Base-by-base conservation (phyloP, 2,888 invertebrate species). In the Xestia ashworthii region DNA sequence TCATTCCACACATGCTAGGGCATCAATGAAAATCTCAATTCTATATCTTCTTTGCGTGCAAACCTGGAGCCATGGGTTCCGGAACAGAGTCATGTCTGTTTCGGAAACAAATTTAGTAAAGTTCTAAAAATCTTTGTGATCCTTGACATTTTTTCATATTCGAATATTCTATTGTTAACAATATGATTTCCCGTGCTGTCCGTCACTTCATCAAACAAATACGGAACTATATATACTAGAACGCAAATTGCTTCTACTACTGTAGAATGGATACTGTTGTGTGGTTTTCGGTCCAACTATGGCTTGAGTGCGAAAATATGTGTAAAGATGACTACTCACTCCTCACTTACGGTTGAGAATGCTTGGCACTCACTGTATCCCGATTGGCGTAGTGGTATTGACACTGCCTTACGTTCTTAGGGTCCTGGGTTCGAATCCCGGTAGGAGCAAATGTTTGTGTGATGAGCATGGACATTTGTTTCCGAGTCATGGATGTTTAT, bases 301-400 rank as follows among this genome's bases (percentile, higher is more conserved):
- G 58, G 58, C 14, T 2, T 32, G 32, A 16, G 12, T 22, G 70
- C 46, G 14, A 69, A 69, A 53, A 72, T 70, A 82, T 71, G 64
- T 76, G 44, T 68, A 38, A 71, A 50, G 38, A 58, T 78, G 53
- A 60, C 67, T 50, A 22, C 38, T 62, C 53, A 66, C 25, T 66
- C 38, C 41, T 64, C 44, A 66, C 66, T 50, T 73, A 69, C 58
- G 19, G 55, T 70, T 78, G 19, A 72, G 66, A 80, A 76, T 80
- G 55, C 83, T 72, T 72, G 69, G 76, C 71, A 76, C 66, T 80
- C 50, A 48, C 41, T 25, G n/a, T 46, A 48, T 82, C 62, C 80
- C 80, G 82, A n/a, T n/a, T n/a, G n/a, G n/a, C n/a, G n/a, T n/a
- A n/a, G n/a, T n/a, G n/a, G n/a, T n/a, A n/a, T n/a, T n/a, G n/a